A percentile compares a stretch with the other conserved stretches of the same genome.
phyloP scores from a whole-genome alignment of 2,797 vertebrate genomes.

The Anomalospiza imberbis region DNA sequence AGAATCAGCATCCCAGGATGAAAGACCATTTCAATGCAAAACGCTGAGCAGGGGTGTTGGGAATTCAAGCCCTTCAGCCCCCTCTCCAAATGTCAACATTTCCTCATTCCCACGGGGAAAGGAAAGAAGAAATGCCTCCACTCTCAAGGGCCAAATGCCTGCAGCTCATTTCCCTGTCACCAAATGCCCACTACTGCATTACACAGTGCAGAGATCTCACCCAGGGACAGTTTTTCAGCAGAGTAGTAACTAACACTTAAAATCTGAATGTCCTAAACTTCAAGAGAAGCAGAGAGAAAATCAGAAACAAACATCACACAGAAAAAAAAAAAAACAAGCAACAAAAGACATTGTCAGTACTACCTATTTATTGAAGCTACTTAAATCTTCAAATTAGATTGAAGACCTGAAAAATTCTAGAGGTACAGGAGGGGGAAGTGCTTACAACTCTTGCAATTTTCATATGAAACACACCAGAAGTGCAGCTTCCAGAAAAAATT shows the following conservation, averaged over 20 bases:
- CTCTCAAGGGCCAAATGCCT: conserved; percentile 16
- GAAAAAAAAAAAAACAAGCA: not conserved
- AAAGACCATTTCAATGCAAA: not conserved
- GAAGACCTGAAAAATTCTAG: not conserved
- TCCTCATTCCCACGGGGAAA: not conserved
- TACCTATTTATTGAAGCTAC: not conserved
- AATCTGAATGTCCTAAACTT: not conserved
- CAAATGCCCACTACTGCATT: not conserved
- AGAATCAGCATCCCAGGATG: not conserved
- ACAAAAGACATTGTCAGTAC: not conserved
- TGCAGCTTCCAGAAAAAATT: not conserved
- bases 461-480: not conserved
- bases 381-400: not conserved
- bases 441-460: not conserved
- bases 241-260: not conserved
- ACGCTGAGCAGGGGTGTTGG: not conserved
- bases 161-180: conserved; percentile 37
- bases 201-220: not conserved
- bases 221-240: not conserved
- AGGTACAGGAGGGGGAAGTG: not conserved
- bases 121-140: conserved; percentile 33
- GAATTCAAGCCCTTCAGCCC: conserved; percentile 6
- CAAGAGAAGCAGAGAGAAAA: not conserved
- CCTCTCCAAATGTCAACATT: conserved; percentile 38
- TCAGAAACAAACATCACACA: not conserved